phyloP scores from a whole-genome alignment of 2,797 vertebrate species.

The Allobates femoralis region DNA sequence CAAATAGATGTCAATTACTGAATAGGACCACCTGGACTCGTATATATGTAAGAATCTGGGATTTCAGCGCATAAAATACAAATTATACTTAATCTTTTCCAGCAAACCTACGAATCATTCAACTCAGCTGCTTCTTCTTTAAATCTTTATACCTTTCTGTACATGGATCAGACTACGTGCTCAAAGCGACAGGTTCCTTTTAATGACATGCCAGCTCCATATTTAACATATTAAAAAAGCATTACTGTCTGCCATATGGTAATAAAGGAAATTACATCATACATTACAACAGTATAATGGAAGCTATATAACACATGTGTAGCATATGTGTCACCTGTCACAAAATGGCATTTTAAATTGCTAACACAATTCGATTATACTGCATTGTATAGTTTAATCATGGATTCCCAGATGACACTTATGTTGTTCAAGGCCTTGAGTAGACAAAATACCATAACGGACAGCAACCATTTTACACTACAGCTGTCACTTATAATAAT shows the following conservation, averaged over 20 bases:
- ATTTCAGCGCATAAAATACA: too few relatives aligned
- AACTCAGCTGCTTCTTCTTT: too few relatives aligned
- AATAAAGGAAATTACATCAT: slow-evolving; percentile 18
- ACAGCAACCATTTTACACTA: slow-evolving; percentile 14
- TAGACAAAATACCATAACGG: neutral
- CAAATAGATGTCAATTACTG: too few relatives aligned
- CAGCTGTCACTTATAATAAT: slow-evolving; percentile 38
- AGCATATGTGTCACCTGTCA: neutral
- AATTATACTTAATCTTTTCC: too few relatives aligned
- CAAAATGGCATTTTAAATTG: neutral
- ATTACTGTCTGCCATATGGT: slow-evolving; percentile 17
- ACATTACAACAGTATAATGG: neutral
- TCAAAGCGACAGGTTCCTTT: too few relatives aligned
- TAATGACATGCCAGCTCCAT: neutral
- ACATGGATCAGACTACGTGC: too few relatives aligned
- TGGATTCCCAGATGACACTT: neutral
- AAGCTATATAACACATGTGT: neutral
- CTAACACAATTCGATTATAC: neutral
- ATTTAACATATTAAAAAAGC: neutral
- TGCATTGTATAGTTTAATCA: neutral
- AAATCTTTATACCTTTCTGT: too few relatives aligned
- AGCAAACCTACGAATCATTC: too few relatives aligned
- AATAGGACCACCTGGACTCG: too few relatives aligned
- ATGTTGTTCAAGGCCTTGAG: neutral
- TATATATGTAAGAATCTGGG: too few relatives aligned